These are phyloP conservation scores for Agelastica alni DNA, from an alignment of 2,888 invertebrate species.

Conservation along the genomic window DNA sequence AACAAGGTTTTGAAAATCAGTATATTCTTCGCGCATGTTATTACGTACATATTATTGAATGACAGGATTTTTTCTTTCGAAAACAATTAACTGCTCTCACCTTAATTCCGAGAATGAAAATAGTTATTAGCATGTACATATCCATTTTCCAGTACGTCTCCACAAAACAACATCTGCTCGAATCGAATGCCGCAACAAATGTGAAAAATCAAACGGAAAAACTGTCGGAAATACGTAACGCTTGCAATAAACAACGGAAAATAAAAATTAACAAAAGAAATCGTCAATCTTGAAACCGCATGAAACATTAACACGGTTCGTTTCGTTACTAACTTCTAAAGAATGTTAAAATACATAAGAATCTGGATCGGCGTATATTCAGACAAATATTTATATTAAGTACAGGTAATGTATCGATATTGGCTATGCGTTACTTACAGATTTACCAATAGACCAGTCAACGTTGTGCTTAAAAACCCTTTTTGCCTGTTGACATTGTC, in stretches of 20 bases:
- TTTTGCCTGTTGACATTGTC: too few species aligned
- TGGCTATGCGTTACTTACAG: too few species aligned
- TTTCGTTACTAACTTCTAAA: neutral
- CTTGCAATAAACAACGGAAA: neutral
- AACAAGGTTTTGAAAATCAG: too few species aligned
- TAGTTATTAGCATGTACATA: neutral
- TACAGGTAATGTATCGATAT: too few species aligned
- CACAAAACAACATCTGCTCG: neutral
- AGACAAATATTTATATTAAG: neutral
- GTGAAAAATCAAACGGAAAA: neutral
- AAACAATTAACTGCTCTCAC: neutral
- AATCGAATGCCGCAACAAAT: neutral
- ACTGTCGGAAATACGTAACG: neutral
- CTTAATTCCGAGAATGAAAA: neutral
- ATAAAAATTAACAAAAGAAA: neutral
- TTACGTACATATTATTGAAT: too few species aligned
- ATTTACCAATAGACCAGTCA: too few species aligned
- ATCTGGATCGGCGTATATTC: neutral
- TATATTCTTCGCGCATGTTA: too few species aligned
- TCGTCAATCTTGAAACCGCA: neutral
- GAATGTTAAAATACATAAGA: neutral
- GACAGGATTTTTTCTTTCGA: too few species aligned
- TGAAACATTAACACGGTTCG: neutral
- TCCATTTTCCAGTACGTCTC: neutral
- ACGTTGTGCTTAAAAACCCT: too few species aligned